Evolutionary conservation across 2,797 vertebrate genomes (phyloP).

Genomic region (Loriculus beryllinus): DNA sequence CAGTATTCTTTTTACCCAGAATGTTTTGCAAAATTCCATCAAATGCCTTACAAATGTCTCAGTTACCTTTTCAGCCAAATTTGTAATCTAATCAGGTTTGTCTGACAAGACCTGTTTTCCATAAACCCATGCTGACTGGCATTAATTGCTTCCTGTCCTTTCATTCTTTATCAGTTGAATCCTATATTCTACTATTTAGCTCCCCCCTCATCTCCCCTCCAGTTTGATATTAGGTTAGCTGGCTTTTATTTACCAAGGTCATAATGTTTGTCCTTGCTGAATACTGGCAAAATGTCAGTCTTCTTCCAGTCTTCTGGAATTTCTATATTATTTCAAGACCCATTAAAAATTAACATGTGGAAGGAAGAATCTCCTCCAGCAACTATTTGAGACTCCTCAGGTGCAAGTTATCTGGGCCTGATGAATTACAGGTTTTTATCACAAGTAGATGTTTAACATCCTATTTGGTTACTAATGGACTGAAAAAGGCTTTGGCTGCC

Average conservation of each 20-base stretch:
- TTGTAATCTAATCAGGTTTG: slow-evolving; percentile 59
- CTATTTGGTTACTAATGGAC: slow-evolving; percentile 66
- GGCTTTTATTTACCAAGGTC: slow-evolving; percentile 55
- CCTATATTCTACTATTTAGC: slow-evolving; percentile 30
- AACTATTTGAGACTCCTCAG: slow-evolving; percentile 41
- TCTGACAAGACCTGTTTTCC: slow-evolving; percentile 57
- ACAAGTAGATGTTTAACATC: slow-evolving; percentile 33
- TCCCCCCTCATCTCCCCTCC: background rate
- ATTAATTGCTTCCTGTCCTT: slow-evolving; percentile 65
- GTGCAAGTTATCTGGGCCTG: slow-evolving; percentile 40
- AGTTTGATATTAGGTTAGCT: slow-evolving; percentile 30
- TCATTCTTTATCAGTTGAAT: slow-evolving; percentile 51
- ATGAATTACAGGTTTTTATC: slow-evolving; percentile 62
- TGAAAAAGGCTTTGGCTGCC: slow-evolving; percentile 44
- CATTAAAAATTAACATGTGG: slow-evolving; percentile 62
- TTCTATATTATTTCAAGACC: slow-evolving; percentile 49
- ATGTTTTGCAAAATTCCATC: slow-evolving; percentile 17
- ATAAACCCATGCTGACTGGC: slow-evolving; percentile 59
- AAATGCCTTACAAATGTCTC: slow-evolving; percentile 9
- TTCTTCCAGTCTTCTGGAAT: slow-evolving; percentile 59
- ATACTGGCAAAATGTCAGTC: slow-evolving; percentile 10
- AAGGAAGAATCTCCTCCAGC: slow-evolving; percentile 22
- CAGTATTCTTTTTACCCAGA: background rate
- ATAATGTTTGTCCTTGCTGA: slow-evolving; percentile 17
- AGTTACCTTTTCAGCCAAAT: slow-evolving; percentile 36